Base-by-base conservation (phyloP, 2,797 vertebrate genomes). In the Acanthopagrus latus region DNA sequence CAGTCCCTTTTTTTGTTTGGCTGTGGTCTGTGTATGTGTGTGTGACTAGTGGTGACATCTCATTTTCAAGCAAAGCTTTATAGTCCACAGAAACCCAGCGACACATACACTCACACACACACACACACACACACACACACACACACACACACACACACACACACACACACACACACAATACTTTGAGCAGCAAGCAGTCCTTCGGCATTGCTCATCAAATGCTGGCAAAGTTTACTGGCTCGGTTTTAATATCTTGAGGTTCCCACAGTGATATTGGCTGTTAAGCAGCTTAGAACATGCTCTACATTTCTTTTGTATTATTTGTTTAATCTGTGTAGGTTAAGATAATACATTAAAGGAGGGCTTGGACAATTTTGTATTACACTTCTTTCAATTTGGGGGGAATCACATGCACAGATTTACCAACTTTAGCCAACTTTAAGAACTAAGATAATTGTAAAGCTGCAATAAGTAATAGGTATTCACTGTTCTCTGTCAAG, bases 11-110 rank as follows among this genome's bases (percentile, higher is more conserved):
- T 38, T 33, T 11, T 55, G 7, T 52, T 55, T 65, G 51, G 73
- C 12, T 72, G 20, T 69, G 27, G 51, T 73, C 12, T 72, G 16
- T 69, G 55, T 69, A 25, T 78, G 65, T 60, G 76, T 48, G 76
- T 13, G 64, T 46, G 87, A 20, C 18, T 67, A 60, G 4, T 50
- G 52, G 65, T 90, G 85, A 92, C 86, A 90, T 90, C 90, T 90
- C 81, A 90, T 92, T 94, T 92, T 84, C 80, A 66, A 63, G 71
- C 78, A 90, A 92, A 94, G 91, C 94, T 85, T 82, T 76, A 91
- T 81, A 86, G 90, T 88, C 91, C 86, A 95, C 89, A 94, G 79
- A 87, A 82, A 78, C 62, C 72, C n/a, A 71, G 71, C 27, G 48
- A 7, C 50, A 8, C 62, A 11, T 68, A 46, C 50, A 27, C 60